Base-by-base conservation (phyloP, 2,888 invertebrate genomes). In the Scaptomyza reducta region DNA sequence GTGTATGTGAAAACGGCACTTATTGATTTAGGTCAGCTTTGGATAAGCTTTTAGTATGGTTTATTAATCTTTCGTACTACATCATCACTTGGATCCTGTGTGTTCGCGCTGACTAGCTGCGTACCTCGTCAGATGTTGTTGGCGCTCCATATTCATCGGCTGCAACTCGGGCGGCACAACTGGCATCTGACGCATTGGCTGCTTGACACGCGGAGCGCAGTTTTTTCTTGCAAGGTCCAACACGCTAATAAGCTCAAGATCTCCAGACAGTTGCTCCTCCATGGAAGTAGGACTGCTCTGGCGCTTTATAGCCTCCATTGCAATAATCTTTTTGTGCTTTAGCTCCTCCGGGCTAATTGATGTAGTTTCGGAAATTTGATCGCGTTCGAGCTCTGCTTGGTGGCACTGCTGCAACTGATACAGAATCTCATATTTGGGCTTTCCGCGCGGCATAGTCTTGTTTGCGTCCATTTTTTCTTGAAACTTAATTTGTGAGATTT, bases 231-330 rank as follows among this genome's bases (percentile, higher is more conserved):
- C 2, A 35, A 14, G n/a, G 0, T 35, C 35, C 2, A 35, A n/a
- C n/a, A 35, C 6, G 35, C n/a, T 7, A 2, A 1, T 1, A 1
- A 35, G 2, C 6, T n/a, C 2, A 0, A 7, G 0, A 2, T 6
- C 6, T n/a, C 35, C 35, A n/a, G n/a, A 35, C 0, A 35, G n/a
- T 1, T 35, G 35, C n/a, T 35, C 35, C n/a, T 35, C 35, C 0
- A n/a, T 2, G 0, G 35, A n/a, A 7, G 2, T 2, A 0, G 35
- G 35, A 35, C n/a, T 14, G 6, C 6, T 1, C n/a, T 35, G 35
- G 6, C 35, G 35, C 6, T 7, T n/a, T 6, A 6, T 14, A 2
- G 35, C 35, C n/a, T 35, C 35, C 2, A 6, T n/a, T 4, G n/a
- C 35, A 1, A 35, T 35, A n/a, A 7, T 35, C 2, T 6, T 2